Base-by-base conservation (phyloP, 2,113 vertebrate species). In the Camelus dromedarius region DNA sequence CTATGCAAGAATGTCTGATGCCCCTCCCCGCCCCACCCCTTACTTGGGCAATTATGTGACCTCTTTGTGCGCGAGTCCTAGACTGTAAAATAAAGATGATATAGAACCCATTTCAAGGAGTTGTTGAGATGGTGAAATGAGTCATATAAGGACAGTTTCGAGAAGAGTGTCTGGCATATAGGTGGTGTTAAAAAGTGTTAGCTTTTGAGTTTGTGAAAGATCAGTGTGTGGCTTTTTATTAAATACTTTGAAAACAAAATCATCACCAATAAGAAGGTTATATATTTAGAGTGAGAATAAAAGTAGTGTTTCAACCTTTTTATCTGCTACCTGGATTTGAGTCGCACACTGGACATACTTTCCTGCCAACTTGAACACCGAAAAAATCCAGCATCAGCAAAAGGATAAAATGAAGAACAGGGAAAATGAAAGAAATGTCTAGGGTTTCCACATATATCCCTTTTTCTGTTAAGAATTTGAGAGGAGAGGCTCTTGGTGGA, bases 311-410 rank as follows among this genome's bases (percentile, higher is more conserved):
- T 86, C 54, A 80, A 14, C 24, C 60, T 89, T 96, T 93, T 89
- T 93, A 2, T 77, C 73, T 91, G 64, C 85, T 91, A 89, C 76
- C n/a, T 89, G 35, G 72, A 83, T 52, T 75, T 93, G 85, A 93
- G 85, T 97, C 81, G 91, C 35, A 5, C 42, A 46, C 26, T 91
- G 26, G 46, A 91, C 96, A 96, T 69, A 83, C 28, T 82, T 95
- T 90, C 80, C 95, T 46, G 69, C 42, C 72, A 89, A 75, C 16
- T 58, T 62, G 35, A 69, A 91, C 52, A 97, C 52, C 50, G n/a
- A 30, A 77, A 92, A 73, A 73, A 60, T n/a, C 35, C 56, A 88
- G 95, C 62, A 72, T 93, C 91, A 95, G 93, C 83, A 75, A 81
- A 94, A 95, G 77, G 11, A 56, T 89, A 73, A 95, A 94, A 94